Conservation (phyloP, 2,888 invertebrate genomes). For the Hirtodrosophila alboralis region DNA sequence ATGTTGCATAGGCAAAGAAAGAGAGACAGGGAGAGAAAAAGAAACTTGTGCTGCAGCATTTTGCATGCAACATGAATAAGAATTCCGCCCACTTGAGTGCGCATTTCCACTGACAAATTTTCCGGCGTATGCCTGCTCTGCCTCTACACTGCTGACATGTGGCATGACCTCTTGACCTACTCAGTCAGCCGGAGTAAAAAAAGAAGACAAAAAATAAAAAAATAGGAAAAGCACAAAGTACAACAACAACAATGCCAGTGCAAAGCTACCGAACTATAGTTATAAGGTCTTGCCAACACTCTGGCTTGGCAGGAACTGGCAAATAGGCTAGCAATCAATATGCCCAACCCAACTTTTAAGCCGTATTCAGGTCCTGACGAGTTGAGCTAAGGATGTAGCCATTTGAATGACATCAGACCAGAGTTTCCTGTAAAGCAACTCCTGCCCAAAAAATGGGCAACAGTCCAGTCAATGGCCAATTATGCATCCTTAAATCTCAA, state of each 20-base stretch:
- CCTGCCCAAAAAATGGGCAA: too few species aligned
- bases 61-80: conserved; percentile 57
- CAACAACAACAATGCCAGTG: too few species aligned
- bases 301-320: neutral
- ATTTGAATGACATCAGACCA: too few species aligned
- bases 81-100: conserved; percentile 24
- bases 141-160: conserved; percentile 33
- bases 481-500: too few species aligned
- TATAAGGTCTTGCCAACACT: too few species aligned
- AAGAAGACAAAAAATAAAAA: neutral
- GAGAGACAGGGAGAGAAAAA: neutral
- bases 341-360: conserved; percentile 21
- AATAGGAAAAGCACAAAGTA: neutral
- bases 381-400: too few species aligned
- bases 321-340: conserved; percentile 49
- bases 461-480: too few species aligned
- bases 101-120: conserved; percentile 55
- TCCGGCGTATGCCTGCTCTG: conserved; percentile 15
- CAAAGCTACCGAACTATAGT: too few species aligned
- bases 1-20: conserved; percentile 5
- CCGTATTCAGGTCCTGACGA: too few species aligned
- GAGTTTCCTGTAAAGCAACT: too few species aligned
- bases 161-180: conserved; percentile 73
- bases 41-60: conserved; percentile 48
- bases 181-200: neutral